Evolutionary conservation across 2,797 vertebrate species (phyloP).

Genomic region (Notamacropus eugenii): DNA sequence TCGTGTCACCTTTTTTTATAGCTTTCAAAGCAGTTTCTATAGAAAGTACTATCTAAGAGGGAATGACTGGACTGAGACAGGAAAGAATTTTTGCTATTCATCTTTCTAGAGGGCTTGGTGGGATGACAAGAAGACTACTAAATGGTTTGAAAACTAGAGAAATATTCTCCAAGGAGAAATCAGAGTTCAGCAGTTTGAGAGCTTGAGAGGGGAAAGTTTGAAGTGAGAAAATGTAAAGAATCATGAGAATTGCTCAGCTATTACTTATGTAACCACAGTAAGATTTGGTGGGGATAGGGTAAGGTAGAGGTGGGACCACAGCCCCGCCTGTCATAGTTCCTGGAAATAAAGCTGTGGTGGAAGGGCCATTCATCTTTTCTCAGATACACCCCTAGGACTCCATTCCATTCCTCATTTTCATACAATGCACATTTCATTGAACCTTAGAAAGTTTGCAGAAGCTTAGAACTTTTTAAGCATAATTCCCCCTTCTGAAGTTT

Average conservation of each 20-base stretch:
- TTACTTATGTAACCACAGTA: not conserved
- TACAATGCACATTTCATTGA: not conserved
- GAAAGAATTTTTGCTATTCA: not conserved
- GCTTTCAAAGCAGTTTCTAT: not conserved
- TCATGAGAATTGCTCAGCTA: not conserved
- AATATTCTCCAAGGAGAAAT: not conserved
- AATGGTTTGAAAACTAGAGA: conserved; percentile 18
- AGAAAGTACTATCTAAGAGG: not conserved
- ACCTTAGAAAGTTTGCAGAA: not conserved
- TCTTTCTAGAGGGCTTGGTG: not conserved
- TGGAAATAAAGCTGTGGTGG: not conserved
- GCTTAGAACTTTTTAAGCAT: no score
- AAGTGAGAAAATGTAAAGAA: not conserved
- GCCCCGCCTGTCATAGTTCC: not conserved
- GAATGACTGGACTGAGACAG: not conserved
- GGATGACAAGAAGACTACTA: not conserved
- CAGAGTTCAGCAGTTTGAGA: not conserved
- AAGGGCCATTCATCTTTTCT: not conserved
- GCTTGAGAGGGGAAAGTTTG: not conserved
- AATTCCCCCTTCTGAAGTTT: no score
- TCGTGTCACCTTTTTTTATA: not conserved
- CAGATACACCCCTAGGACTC: not conserved
- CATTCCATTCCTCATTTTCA: not conserved
- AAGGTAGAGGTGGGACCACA: not conserved
- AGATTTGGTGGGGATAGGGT: not conserved